Conservation (phyloP, 2,797 vertebrate genomes). For the Cynodonichthys magdalenae region DNA sequence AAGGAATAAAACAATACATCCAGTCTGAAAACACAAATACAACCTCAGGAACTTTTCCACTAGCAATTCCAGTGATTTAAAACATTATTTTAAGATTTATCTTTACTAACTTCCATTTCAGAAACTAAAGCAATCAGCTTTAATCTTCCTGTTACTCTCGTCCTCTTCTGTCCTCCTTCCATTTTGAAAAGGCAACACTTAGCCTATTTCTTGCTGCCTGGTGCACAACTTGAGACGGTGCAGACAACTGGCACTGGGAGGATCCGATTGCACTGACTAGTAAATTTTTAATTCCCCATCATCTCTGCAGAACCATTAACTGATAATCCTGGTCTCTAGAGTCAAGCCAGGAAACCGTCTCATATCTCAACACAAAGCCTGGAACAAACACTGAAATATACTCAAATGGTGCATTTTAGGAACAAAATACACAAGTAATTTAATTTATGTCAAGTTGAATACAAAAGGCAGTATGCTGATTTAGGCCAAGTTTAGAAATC, state of each 20-base stretch:
- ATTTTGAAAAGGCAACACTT: conserved; percentile 56
- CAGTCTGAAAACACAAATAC: conserved; percentile 21
- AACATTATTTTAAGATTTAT: conserved; percentile 45
- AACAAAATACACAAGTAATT: no score
- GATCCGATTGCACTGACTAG: conserved; percentile 5
- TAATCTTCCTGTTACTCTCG: conserved; percentile 45
- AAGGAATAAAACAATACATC: conserved; percentile 13
- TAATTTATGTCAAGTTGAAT: no score
- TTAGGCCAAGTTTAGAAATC: no score
- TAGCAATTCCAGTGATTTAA: conserved; percentile 40
- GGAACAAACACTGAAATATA: not conserved
- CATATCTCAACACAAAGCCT: not conserved
- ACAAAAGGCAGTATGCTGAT: no score
- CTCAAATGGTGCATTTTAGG: no score
- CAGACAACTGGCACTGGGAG: conserved; percentile 31
- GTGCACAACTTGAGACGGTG: conserved; percentile 31
- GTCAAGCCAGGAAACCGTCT: not conserved
- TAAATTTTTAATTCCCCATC: conserved; percentile 3
- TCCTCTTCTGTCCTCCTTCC: conserved; percentile 40
- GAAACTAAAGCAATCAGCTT: conserved; percentile 43
- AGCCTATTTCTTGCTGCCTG: conserved; percentile 49
- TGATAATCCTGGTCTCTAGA: conserved; percentile 13
- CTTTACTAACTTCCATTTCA: conserved; percentile 41
- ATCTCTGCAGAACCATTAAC: conserved; percentile 11
- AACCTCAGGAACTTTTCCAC: conserved; percentile 30